Conservation (phyloP, 1,140 invertebrate genomes). For the Phymastichus coffea region DNA sequence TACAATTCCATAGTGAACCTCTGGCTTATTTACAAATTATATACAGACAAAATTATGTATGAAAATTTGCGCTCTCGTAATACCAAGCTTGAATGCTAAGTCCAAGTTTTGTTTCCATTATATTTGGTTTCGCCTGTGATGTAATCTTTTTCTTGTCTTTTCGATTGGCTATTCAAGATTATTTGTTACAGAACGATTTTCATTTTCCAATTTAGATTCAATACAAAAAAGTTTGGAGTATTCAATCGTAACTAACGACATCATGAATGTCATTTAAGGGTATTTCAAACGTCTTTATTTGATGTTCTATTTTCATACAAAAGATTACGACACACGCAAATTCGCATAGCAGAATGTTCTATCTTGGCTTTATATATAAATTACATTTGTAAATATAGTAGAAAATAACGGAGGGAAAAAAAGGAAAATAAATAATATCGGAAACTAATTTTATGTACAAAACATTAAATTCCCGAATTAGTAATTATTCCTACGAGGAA, state of each 20-base stretch:
- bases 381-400: conserved; percentile 36
- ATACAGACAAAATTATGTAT: conserved; percentile 38
- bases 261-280: conserved; percentile 20
- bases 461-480: conserved; percentile 30
- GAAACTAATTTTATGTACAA: conserved; percentile 40
- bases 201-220: background rate
- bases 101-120: conserved; percentile 19
- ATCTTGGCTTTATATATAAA: conserved; percentile 33
- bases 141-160: conserved; percentile 19
- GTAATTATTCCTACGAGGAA: conserved; percentile 19
- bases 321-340: conserved; percentile 27
- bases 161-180: background rate
- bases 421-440: conserved; percentile 43
- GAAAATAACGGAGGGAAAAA: conserved; percentile 35
- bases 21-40: conserved; percentile 43
- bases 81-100: no score
- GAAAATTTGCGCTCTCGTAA: conserved; percentile 23
- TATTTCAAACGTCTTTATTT: conserved; percentile 23
- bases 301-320: conserved; percentile 30
- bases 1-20: background rate
- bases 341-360: conserved; percentile 29
- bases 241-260: background rate
- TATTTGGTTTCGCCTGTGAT: conserved; percentile 14
- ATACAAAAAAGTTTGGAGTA: background rate
- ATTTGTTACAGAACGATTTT: background rate